Evolutionary conservation across 2,888 invertebrate species (phyloP).

Genomic region (Nephrotoma guestfalica): DNA sequence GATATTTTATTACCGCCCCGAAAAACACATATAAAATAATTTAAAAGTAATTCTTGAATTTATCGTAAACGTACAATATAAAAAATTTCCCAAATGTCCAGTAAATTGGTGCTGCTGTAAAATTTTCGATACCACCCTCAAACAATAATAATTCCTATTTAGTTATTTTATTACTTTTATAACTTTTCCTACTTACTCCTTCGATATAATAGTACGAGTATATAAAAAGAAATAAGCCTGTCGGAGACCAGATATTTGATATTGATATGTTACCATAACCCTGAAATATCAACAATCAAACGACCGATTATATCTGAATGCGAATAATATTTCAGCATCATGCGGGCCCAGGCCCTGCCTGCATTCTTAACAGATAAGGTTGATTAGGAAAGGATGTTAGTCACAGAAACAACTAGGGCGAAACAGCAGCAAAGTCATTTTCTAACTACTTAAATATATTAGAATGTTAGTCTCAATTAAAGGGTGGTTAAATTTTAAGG

Average conservation of each 20-base stretch:
- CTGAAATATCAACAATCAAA: too few species aligned
- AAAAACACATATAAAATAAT: background rate
- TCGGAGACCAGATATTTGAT: background rate
- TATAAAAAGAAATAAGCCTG: background rate
- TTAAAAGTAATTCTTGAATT: background rate
- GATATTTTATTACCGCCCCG: background rate
- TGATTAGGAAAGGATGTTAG: too few species aligned
- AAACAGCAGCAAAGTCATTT: too few species aligned
- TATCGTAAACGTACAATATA: background rate
- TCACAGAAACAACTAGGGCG: too few species aligned
- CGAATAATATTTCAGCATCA: too few species aligned
- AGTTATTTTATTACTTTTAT: background rate
- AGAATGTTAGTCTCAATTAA: too few species aligned
- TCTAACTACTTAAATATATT: too few species aligned
- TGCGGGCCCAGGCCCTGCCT: too few species aligned
- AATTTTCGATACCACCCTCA: background rate
- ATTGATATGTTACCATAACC: too few species aligned
- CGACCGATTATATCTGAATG: too few species aligned
- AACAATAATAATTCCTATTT: background rate
- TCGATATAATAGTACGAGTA: background rate
- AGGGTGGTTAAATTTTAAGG: too few species aligned
- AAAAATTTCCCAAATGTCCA: background rate
- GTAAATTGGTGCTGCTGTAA: background rate
- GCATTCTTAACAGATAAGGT: too few species aligned
- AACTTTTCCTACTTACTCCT: background rate